Evolutionary conservation across 1,140 invertebrate genomes (phyloP), one percentile per base, ranked within the genome.

Genomic region (Apis laboriosa): DNA sequence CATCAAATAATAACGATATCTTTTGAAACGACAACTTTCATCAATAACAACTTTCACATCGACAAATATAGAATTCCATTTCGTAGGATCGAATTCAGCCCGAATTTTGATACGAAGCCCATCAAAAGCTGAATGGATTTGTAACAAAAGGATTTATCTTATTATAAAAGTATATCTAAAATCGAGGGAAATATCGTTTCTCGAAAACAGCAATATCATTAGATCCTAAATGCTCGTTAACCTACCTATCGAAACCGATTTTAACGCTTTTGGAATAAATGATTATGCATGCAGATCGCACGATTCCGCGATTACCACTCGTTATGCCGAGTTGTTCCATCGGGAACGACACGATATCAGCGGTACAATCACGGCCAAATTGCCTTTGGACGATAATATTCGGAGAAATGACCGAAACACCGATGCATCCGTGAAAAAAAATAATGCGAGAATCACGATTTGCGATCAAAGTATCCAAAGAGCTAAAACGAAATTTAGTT

Each of bases 261-360:
- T 56, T 34, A 56, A 72, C 24, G 53, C 53, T 53, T 53, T 1
- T 28, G 13, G 24, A 19, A 56, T 72, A 72, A 72, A 72, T 53
- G 70, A 55, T 53, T 55, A 55, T 72, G 24, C 70, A 28, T 15
- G 28, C 9, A 19, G 19, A 21, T 43, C 9, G 28, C 64, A 34
- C 64, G 34, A 43, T 19, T 11, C 24, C 24, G 9, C 70, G 70
- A 72, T 72, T 72, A 72, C 53, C 70, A 56, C 70, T 56, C 19
- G 53, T 56, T 72, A 72, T 19, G 34, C 24, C 53, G 19, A 28
- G n/a, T 72, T 55, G 51, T 72, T 72, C n/a, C 15, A 72, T 24
- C 51, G 51, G 24, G 49, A 68, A 55, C 53, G 70, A 56, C 53
- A n/a, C 70, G 68, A 71, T 71, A 71, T 53, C 70, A n/a, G n/a